Evolutionary conservation across 1,140 invertebrate genomes (phyloP).

Genomic region (Hylyphantes graminicola): DNA sequence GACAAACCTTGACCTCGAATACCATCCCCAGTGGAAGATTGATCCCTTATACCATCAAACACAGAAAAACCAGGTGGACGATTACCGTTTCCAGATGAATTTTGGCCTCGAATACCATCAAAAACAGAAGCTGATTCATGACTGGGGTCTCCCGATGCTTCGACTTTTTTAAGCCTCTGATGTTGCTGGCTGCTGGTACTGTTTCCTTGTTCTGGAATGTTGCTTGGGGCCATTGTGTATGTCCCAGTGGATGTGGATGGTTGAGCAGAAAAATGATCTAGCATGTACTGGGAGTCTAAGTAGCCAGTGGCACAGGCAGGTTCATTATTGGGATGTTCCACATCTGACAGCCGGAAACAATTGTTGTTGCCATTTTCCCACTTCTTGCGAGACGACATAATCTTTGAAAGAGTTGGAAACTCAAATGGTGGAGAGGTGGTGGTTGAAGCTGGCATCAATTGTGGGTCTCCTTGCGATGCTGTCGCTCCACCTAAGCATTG

Average conservation of each 20-base stretch:
- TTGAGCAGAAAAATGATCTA: conserved; percentile 33
- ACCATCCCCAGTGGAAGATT: not conserved
- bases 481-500: conserved; percentile 22
- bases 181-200: conserved; percentile 1
- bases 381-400: conserved; percentile 54
- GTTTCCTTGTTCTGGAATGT: not conserved
- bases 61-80: not conserved
- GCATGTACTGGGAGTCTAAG: conserved; percentile 1
- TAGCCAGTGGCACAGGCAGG: not conserved
- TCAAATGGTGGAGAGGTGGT: conserved; percentile 26
- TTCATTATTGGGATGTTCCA: conserved; percentile 18
- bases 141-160: not conserved
- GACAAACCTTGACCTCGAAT: too few relatives aligned
- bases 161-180: conserved; percentile 46
- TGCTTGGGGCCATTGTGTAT: not conserved
- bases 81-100: not conserved
- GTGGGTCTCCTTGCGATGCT: conserved; percentile 16
- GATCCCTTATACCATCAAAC: not conserved
- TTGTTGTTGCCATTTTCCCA: conserved; percentile 39
- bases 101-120: not conserved
- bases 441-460: conserved; percentile 8
- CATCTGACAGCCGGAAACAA: conserved; percentile 27
- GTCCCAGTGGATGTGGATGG: conserved; percentile 13
- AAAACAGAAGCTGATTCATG: not conserved
- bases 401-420: conserved; percentile 44